Evolutionary conservation across 2,888 invertebrate genomes (phyloP).

Genomic region (Poecilus cupreus): DNA sequence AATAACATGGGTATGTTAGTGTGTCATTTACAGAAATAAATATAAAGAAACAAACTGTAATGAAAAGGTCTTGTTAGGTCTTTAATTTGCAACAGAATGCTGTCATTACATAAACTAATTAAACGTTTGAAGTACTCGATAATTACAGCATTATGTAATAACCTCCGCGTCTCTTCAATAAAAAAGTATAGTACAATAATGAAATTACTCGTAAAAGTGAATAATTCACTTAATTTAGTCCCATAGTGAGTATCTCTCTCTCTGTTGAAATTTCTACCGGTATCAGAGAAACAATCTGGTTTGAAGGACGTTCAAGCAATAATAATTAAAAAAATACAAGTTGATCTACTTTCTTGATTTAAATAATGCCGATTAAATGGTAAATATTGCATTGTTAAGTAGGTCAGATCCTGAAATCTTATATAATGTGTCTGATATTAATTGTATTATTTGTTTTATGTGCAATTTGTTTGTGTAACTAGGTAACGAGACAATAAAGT

Average conservation of each 20-base stretch:
- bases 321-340: constrained; percentile 34
- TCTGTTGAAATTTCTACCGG: constrained; percentile 12
- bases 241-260: neutral
- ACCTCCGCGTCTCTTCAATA: neutral
- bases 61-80: no score
- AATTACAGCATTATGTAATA: neutral
- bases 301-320: constrained; percentile 10
- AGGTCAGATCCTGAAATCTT: constrained; percentile 28
- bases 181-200: neutral
- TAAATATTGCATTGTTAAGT: constrained; percentile 31
- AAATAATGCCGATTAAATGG: constrained; percentile 35
- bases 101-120: neutral
- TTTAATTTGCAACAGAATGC: neutral
- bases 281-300: neutral
- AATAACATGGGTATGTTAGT: no score
- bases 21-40: no score
- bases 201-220: neutral
- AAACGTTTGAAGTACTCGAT: neutral
- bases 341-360: constrained; percentile 46
- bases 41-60: neutral
- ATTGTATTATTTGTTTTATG: neutral
- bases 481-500: neutral
- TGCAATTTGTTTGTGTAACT: constrained; percentile 19
- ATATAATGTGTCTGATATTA: constrained; percentile 17
- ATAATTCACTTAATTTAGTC: no score